Evolutionary conservation across 2,888 invertebrate genomes (phyloP).

Genomic region (Diplazon laetatorius): DNA sequence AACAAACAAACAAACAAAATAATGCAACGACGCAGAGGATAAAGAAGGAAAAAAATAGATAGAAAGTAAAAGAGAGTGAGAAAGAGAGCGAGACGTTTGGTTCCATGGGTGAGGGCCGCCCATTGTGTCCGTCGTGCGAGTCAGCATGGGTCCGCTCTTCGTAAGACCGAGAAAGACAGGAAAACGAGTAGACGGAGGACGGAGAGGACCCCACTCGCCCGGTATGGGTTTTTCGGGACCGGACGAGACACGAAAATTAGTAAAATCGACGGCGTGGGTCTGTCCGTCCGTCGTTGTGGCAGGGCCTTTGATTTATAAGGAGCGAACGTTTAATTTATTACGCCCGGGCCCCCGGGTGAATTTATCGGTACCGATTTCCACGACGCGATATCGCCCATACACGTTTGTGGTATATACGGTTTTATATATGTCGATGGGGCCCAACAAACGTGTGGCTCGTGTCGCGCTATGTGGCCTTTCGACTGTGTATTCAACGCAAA

Average conservation of each 20-base stretch:
- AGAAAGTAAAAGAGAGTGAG: neutral
- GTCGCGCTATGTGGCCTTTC: too few relatives aligned
- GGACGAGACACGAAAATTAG: constrained; percentile 81
- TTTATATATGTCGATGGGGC: constrained; percentile 77
- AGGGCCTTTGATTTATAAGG: constrained; percentile 80
- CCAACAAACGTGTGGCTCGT: constrained; percentile 23
- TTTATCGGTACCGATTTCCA: constrained; percentile 81
- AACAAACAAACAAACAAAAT: too few relatives aligned
- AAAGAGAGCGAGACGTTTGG: constrained; percentile 63
- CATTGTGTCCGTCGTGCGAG: constrained; percentile 62
- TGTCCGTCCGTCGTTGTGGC: constrained; percentile 77
- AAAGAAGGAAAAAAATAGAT: constrained; percentile 9
- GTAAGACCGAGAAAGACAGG: constrained; percentile 60
- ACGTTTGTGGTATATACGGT: constrained; percentile 68
- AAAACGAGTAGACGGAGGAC: constrained; percentile 40
- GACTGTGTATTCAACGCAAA: too few relatives aligned
- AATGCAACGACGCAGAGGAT: constrained; percentile 57
- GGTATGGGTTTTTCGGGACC: constrained; percentile 28
- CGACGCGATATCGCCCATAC: constrained; percentile 81
- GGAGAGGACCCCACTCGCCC: constrained; percentile 40
- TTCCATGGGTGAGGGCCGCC: constrained; percentile 61
- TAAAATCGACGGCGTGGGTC: constrained; percentile 80
- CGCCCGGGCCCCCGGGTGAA: constrained; percentile 75
- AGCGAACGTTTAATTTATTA: constrained; percentile 81
- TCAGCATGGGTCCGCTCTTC: constrained; percentile 59